Evolutionary conservation across 2,888 invertebrate genomes (phyloP), one percentile per base, ranked within the genome.

Genomic region (Caenorhabditis doughertyi): DNA sequence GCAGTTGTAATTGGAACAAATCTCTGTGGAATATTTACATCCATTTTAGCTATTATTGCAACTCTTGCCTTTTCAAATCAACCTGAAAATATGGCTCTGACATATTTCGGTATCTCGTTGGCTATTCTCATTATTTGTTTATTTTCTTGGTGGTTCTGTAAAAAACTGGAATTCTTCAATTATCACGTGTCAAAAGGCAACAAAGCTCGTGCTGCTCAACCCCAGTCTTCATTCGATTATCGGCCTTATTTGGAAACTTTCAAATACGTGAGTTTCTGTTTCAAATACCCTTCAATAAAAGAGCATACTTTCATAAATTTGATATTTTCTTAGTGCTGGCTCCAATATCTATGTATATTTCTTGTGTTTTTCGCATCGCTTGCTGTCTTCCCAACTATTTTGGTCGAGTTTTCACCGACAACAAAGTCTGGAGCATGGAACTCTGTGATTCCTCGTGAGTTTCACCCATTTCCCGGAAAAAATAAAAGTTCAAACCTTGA

Each of bases 71-170:
- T 87, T 49, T 51, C 70, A 3, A 44, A 53, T 29, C 73, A 85
- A 51, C 64, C 84, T n/a, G 47, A 81, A 55, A 76, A 83, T 4
- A 95, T 97, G 0, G 98, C 98, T 53, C 96, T 98, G 89, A 97
- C 98, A 93, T 99, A 98, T 93, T 99, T 99, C 93, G 95, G 97
- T 81, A 95, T 96, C 0, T 98, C 98, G 29, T 95, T 98, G 90
- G 95, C 97, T 85, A 94, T 98, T 70, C 94, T 99, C 44, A 94
- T 98, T 53, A 93, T 96, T 0, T 98, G 98, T 92, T 96, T 98
- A 91, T 96, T 97, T 92, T 96, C 97, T 0, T 98, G 97, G 93
- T 97, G 97, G 92, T 96, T 96, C 21, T 93, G 98, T 89, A 97
- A 97, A 3, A 93, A 97, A 76, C 96, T 96, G 84, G 71, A 72